These are phyloP conservation scores for Volucella zonaria DNA, from an alignment of 2,888 invertebrate species.

Conservation along the genomic window DNA sequence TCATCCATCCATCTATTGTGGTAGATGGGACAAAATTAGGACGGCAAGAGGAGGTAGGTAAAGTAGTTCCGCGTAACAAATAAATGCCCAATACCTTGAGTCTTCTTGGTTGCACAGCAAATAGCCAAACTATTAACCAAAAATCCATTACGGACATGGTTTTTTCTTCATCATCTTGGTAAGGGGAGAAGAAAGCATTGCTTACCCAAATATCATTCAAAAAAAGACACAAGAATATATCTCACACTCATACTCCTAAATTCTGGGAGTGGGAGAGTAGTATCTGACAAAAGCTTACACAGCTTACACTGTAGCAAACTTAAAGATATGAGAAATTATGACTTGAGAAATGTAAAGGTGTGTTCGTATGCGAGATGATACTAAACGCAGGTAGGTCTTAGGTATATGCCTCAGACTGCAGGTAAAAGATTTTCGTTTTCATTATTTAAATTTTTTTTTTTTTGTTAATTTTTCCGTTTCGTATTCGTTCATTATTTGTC, in stretches of 20 bases:
- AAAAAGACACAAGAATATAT: constrained; percentile 56
- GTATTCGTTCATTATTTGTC: constrained; percentile 76
- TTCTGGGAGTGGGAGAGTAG: constrained; percentile 67
- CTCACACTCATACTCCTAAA: constrained; percentile 64
- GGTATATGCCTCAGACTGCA: constrained; percentile 53
- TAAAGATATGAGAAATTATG: constrained; percentile 63
- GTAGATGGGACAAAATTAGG: constrained; percentile 34
- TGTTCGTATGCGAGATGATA: constrained; percentile 43
- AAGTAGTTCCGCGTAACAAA: constrained; percentile 53
- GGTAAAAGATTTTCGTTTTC: constrained; percentile 72
- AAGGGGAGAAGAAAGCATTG: constrained; percentile 63
- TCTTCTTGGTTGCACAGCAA: constrained; percentile 10
- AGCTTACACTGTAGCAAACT: neutral
- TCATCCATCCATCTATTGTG: constrained; percentile 27
- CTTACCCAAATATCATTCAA: constrained; percentile 70
- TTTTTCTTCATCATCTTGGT: constrained; percentile 48
- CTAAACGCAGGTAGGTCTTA: constrained; percentile 54
- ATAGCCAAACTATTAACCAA: constrained; percentile 43
- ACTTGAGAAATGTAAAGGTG: constrained; percentile 46
- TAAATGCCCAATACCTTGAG: constrained; percentile 40
- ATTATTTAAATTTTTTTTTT: constrained; percentile 67
- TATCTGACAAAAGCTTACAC: constrained; percentile 49
- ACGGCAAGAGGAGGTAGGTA: constrained; percentile 17
- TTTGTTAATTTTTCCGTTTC: constrained; percentile 74
- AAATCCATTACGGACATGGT: constrained; percentile 35